These are phyloP conservation scores for Holothuria leucospilota DNA, from an alignment of 53 echinoderm and acorn worm species.

Conservation along the genomic window DNA sequence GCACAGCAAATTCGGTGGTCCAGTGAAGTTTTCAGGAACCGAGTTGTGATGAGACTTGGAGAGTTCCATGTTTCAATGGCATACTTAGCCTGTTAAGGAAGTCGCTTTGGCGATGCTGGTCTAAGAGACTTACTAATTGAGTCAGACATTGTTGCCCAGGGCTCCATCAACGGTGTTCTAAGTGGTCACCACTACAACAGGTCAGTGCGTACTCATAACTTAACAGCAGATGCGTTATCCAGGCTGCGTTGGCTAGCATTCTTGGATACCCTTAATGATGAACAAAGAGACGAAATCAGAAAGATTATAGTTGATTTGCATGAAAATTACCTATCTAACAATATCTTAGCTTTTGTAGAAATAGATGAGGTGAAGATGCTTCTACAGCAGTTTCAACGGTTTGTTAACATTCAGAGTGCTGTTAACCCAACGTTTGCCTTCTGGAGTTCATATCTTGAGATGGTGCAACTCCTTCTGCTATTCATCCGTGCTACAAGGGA, in stretches of 20 bases:
- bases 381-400: conserved; percentile 1
- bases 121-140: conserved; percentile 58
- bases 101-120: conserved; percentile 61
- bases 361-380: neutral
- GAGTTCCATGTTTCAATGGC: conserved; percentile 67
- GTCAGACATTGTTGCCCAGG: conserved; percentile 62
- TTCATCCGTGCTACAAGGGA: conserved; percentile 52
- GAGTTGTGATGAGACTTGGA: conserved; percentile 63
- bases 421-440: conserved; percentile 35
- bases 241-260: conserved; percentile 51
- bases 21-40: conserved; percentile 41
- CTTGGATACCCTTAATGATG: neutral
- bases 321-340: conserved; percentile 1
- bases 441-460: conserved; percentile 51
- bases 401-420: neutral
- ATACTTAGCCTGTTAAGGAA: conserved; percentile 60
- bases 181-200: conserved; percentile 62
- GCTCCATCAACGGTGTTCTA: conserved; percentile 55
- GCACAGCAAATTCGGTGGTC: conserved; percentile 64
- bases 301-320: neutral
- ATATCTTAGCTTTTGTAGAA: neutral
- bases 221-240: conserved; percentile 50
- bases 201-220: conserved; percentile 54
- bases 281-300: conserved; percentile 7
- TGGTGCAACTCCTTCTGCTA: conserved; percentile 38